These are phyloP conservation scores for Bovichtus variegatus DNA, from an alignment of 2,797 vertebrate genomes.

Conservation along the genomic window DNA sequence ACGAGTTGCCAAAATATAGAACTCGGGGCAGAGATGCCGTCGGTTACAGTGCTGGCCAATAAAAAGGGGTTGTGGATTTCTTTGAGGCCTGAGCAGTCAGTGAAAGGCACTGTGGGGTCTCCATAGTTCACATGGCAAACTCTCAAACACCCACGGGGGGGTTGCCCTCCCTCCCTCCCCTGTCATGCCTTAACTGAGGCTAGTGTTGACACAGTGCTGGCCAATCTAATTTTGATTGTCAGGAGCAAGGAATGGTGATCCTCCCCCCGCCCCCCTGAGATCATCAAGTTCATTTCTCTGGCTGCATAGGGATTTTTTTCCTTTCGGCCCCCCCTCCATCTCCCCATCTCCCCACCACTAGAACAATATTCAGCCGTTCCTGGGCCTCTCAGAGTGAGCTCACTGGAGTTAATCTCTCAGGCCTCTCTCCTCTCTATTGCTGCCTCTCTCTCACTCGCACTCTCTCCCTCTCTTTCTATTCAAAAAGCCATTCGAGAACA, in stretches of 20 bases:
- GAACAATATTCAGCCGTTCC: slow-evolving; percentile 88
- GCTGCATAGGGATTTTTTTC: slow-evolving; percentile 81
- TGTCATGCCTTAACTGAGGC: slow-evolving; percentile 84
- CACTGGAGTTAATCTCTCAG: slow-evolving; percentile 87
- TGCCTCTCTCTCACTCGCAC: slow-evolving; percentile 76
- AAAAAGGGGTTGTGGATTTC: slow-evolving; percentile 79
- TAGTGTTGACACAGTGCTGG: slow-evolving; percentile 87
- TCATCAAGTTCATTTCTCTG: slow-evolving; percentile 89
- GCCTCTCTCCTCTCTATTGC: slow-evolving; percentile 81
- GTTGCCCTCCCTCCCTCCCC: slow-evolving; percentile 74
- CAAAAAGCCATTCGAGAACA: slow-evolving; percentile 85
- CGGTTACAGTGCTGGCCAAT: slow-evolving; percentile 81
- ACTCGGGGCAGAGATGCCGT: slow-evolving; percentile 66
- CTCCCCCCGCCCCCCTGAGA: slow-evolving; percentile 82
- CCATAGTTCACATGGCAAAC: slow-evolving; percentile 89
- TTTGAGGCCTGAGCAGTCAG: slow-evolving; percentile 84
- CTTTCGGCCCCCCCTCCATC: slow-evolving; percentile 45
- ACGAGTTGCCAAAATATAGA: slow-evolving; percentile 65
- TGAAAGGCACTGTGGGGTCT: slow-evolving; percentile 89
- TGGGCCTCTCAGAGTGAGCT: slow-evolving; percentile 88
- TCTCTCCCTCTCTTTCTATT: slow-evolving; percentile 83
- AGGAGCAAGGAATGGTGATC: slow-evolving; percentile 84
- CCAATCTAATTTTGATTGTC: slow-evolving; percentile 89
- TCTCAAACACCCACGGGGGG: slow-evolving; percentile 82
- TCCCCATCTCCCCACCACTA: slow-evolving; percentile 80